Evolutionary conservation across 2,113 vertebrate genomes (phyloP), one percentile per base, ranked within the genome.

Genomic region (Arenaria interpres): DNA sequence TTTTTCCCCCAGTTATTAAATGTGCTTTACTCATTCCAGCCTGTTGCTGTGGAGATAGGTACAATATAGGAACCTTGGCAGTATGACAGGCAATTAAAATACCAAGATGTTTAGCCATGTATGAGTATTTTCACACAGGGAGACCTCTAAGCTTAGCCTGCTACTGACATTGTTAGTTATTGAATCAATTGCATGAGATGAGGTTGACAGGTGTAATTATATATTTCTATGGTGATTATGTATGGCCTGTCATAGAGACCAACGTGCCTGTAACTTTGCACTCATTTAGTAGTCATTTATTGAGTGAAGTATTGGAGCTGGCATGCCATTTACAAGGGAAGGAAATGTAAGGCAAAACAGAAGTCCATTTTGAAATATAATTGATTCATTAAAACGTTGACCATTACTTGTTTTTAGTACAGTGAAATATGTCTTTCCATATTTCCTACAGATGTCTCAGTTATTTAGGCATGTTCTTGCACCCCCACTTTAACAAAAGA

Each of bases 161-260:
- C 96, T 93, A 68, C 91, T 98, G 97, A 97, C 97, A 98, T 97
- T 97, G 97, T 98, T 98, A 98, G 98, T 98, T 98, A 98, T 97
- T 98, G 98, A 98, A 98, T 99, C 98, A 98, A 96, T 99, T 98
- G 98, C 98, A 98, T 83, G 84, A 98, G 98, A 98, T 97, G 98
- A 98, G 93, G 97, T 96, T 99, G 99, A 98, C 99, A 99, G 98
- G 98, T 98, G 97, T 98, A 99, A 99, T 99, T 99, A 99, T 98
- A 93, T 98, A 98, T 98, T 98, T 98, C 97, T 97, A 39, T 98
- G 97, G 97, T 98, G 98, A 99, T 98, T 98, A 98, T 98, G 94
- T 97, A 97, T 88, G 95, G 96, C 97, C 96, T 98, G 98, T 98
- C 98, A 98, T 97, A 91, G 97, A 98, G 98, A 98, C 96, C 97